Evolutionary conservation across 2,888 invertebrate species (phyloP), one percentile per base, ranked within the genome.

Genomic region (Spodoptera littoralis): DNA sequence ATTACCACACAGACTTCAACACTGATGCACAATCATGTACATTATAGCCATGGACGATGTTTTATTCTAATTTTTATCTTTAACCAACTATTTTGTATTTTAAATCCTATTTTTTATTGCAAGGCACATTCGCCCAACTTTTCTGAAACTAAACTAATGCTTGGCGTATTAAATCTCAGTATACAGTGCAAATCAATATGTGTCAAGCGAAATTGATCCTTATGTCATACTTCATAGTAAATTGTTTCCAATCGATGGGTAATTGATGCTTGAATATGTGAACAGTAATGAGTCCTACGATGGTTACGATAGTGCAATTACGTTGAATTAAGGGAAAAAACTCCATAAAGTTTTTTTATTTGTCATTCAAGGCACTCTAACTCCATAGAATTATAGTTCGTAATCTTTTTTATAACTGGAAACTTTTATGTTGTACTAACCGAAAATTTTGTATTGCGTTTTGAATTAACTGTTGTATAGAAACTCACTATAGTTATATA

Each of bases 241-340:
- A 22, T 44, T 73, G 8, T 52, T 13, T 45, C 61, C 51, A 69
- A 56, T 69, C 18, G n/a, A 46, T 47, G 8, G 22, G 12, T 44
- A 42, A 36, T 42, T 64, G 42, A 52, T 53, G 18, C 13, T 11
- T 42, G 12, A 42, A 47, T 24, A 52, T 45, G 18, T 48, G 18
- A 43, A 12, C 36, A 36, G 36, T 36, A 9, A 2, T 48, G 5
- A 36, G 30, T 36, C 1, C 1, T 27, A 27, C 2, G 4, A 27
- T 27, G 27, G 27, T 2, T 27, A 27, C 27, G 24, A 30, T 45
- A 22, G 9, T 12, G 12, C 5, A 53, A 42, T 44, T 48, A 27
- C 24, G 5, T 53, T 12, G 6, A 47, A 47, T 46, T 24, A 12
- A 24, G 4, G 3, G 11, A 24, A 24, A 22, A 11, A 48, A 43